Evolutionary conservation across 1,140 invertebrate genomes (phyloP), one percentile per base, ranked within the genome.

Genomic region (Caenorhabditis inopinata): DNA sequence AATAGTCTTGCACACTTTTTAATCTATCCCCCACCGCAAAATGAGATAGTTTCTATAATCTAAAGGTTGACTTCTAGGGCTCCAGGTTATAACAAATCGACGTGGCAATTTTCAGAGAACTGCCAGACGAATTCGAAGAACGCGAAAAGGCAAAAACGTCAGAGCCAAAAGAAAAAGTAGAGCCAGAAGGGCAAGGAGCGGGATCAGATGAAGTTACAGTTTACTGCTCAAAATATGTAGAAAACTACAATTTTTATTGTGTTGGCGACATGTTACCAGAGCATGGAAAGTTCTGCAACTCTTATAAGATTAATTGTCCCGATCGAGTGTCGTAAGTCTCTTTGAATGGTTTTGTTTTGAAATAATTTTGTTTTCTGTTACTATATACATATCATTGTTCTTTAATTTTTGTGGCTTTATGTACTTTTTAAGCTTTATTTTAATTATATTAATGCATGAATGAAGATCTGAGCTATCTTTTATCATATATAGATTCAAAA

Each of bases 271-370:
- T 53, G 21, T 35, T n/a, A 25, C 80, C 53, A 35, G 42, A 38
- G 14, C 58, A 79, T 25, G 48, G 58, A 18, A 82, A 82, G 23
- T 82, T 82, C 46, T 82, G 81, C 45, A 35, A 73, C 14, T 82
- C 81, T 1, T 82, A 79, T 25, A 62, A 58, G 74, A 82, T 18
- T n/a, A 82, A 82, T 29, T 82, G 81, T 76, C 81, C 81, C 18
- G 81, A 81, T 23, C 74, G 80, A 53, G 78, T 79, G 14, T 79
- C 78, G 78, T 79, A 49, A 62, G 78, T 79, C 23, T 73, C 35
- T 23, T 6, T 12, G 18, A 11, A 9, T 42, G 14, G 38, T 23
- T 51, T 25, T 0, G 23, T 49, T 21, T 1, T 51, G n/a, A 27
- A 5, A 12, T 76, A 48, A 14, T 46, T 27, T 48, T 45, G n/a